Evolutionary conservation across 2,113 vertebrate species (phyloP).

Genomic region (Microcebus ravelobensis): DNA sequence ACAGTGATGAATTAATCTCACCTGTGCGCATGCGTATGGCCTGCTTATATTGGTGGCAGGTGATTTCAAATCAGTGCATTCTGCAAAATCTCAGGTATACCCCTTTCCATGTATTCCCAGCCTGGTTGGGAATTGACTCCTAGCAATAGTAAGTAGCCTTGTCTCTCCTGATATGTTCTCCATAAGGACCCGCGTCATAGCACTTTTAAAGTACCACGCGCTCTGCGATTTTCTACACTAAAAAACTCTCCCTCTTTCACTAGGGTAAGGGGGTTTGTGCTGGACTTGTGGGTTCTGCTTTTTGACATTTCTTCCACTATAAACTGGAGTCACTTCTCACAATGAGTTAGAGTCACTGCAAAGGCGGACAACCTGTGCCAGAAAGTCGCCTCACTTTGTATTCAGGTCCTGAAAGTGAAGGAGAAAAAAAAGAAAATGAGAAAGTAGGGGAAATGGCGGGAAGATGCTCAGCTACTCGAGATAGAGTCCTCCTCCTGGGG

Average conservation of each 20-base stretch:
- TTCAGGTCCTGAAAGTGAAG: too few species aligned
- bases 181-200: background rate
- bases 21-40: accelerated
- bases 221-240: background rate
- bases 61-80: background rate
- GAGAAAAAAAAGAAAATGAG: too few species aligned
- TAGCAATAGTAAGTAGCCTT: background rate
- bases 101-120: background rate
- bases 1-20: accelerated
- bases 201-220: accelerated
- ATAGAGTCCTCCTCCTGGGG: too few species aligned
- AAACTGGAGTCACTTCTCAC: background rate
- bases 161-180: background rate
- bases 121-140: too few species aligned
- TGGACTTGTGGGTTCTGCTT: too few species aligned
- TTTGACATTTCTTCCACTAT: background rate
- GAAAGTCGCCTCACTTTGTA: too few species aligned
- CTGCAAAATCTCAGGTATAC: background rate
- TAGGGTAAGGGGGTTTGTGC: accelerated
- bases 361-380: too few species aligned
- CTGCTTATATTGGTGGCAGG: background rate
- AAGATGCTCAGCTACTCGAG: too few species aligned
- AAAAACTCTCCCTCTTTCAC: background rate
- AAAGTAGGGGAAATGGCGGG: too few species aligned
- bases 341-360: background rate